phyloP scores from a whole-genome alignment of 1,140 invertebrate species.

The Archegozetes longisetosus region DNA sequence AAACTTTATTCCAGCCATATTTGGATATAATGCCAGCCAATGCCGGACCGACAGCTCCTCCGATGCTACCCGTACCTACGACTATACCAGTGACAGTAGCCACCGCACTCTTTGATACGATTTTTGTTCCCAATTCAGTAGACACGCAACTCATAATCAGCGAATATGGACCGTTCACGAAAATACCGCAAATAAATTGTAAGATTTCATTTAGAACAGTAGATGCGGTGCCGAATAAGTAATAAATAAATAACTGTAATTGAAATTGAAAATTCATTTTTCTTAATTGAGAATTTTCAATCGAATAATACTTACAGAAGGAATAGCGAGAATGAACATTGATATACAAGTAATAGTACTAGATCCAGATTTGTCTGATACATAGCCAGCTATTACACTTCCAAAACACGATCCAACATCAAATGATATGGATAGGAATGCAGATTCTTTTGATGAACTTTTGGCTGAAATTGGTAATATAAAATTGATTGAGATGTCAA shows the following conservation, averaged over 20 bases:
- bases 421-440: slow-evolving; percentile 70
- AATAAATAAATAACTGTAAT: slow-evolving; percentile 62
- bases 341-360: slow-evolving; percentile 63
- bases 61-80: slow-evolving; percentile 86
- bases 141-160: slow-evolving; percentile 93
- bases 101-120: slow-evolving; percentile 67
- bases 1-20: slow-evolving; percentile 60
- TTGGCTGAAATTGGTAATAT: slow-evolving; percentile 34
- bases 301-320: slow-evolving; percentile 49
- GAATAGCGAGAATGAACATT: slow-evolving; percentile 62
- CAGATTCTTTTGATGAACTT: slow-evolving; percentile 45
- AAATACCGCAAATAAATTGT: slow-evolving; percentile 53
- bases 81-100: slow-evolving; percentile 93
- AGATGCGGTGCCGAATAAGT: slow-evolving; percentile 45
- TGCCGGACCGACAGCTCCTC: slow-evolving; percentile 75
- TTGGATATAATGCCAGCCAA: slow-evolving; percentile 60
- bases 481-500: no score
- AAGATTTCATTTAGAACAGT: slow-evolving; percentile 45
- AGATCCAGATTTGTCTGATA: slow-evolving; percentile 65
- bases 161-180: slow-evolving; percentile 89
- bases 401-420: slow-evolving; percentile 77
- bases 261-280: no score
- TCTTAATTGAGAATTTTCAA: no score
- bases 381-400: slow-evolving; percentile 63
- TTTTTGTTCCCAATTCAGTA: slow-evolving; percentile 78